A percentile compares a stretch with the other conserved stretches of the same genome.
Evolutionary conservation across 2,113 vertebrate genomes (phyloP).

Genomic region (Alectura lathami): DNA sequence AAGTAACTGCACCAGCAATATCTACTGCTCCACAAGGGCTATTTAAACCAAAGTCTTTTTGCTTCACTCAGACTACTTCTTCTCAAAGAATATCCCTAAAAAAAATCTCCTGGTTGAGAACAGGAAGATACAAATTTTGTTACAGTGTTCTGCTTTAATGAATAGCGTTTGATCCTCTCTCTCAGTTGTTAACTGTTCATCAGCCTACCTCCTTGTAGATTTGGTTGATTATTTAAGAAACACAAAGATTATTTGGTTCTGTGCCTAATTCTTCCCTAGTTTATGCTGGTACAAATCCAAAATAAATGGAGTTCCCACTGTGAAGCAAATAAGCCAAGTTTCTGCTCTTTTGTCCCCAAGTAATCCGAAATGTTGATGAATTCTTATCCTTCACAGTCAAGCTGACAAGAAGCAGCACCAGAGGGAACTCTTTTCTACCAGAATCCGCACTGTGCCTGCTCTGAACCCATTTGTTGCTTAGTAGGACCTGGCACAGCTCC

Average conservation of each 20-base stretch:
- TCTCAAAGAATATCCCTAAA: not conserved
- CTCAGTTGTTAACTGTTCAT: not conserved
- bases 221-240: conserved; percentile 41
- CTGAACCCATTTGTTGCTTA: conserved; percentile 44
- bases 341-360: conserved; percentile 9
- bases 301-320: conserved; percentile 10
- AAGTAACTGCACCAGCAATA: not conserved
- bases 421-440: conserved; percentile 17
- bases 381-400: conserved; percentile 18
- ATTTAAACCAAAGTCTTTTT: not conserved
- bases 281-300: conserved; percentile 23
- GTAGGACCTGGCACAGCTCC: conserved; percentile 36
- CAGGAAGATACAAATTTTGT: not conserved
- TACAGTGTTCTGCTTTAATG: not conserved
- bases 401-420: conserved; percentile 19
- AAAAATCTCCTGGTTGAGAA: not conserved
- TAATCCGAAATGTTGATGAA: conserved; percentile 1
- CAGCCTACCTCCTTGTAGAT: not conserved
- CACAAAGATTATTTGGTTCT: conserved; percentile 6
- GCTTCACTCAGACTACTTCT: not conserved
- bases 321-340: conserved; percentile 11
- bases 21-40: not conserved
- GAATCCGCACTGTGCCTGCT: not conserved
- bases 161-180: not conserved
- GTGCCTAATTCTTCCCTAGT: not conserved